A percentile compares a stretch with the other conserved stretches of the same genome.
These are phyloP conservation scores for Crocuta crocuta DNA, from an alignment of 2,113 vertebrate genomes.

Conservation along the genomic window DNA sequence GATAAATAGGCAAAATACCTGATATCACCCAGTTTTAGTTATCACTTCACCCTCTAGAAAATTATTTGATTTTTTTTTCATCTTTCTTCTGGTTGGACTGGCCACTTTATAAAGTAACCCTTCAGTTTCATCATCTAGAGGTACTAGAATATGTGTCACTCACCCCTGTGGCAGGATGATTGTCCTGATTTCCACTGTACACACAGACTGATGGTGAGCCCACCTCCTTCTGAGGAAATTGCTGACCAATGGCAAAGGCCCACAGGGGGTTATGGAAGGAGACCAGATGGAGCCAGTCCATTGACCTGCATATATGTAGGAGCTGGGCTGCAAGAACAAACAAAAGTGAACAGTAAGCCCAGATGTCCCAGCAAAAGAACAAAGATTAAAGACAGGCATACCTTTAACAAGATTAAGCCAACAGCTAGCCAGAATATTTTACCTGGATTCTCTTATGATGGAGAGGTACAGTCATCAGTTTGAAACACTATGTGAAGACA, in stretches of 20 bases:
- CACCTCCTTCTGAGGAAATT: not conserved
- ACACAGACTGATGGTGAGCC: not conserved
- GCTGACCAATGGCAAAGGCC: slow-evolving; percentile 11
- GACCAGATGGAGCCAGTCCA: not conserved
- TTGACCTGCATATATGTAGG: slow-evolving; percentile 26
- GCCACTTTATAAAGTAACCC: not conserved
- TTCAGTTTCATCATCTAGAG: not conserved
- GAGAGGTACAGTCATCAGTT: not conserved
- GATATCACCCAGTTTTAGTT: not conserved
- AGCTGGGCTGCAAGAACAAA: slow-evolving; percentile 34
- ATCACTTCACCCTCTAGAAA: not conserved
- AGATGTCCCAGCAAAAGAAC: slow-evolving; percentile 51
- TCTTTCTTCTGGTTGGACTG: not conserved
- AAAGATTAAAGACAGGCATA: slow-evolving; percentile 44
- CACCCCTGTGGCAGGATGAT: not conserved
- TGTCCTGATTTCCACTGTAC: not conserved
- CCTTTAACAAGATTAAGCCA: slow-evolving; percentile 50
- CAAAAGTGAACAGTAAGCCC: not conserved
- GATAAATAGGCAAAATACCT: not conserved
- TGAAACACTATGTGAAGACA: not conserved
- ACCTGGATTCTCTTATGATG: not conserved
- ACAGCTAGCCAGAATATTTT: not conserved
- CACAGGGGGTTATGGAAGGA: not conserved
- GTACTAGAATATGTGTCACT: not conserved
- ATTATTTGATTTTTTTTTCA: not conserved